These are phyloP conservation scores for Oceanites oceanicus DNA, from an alignment of 2,113 vertebrate species.

Conservation along the genomic window DNA sequence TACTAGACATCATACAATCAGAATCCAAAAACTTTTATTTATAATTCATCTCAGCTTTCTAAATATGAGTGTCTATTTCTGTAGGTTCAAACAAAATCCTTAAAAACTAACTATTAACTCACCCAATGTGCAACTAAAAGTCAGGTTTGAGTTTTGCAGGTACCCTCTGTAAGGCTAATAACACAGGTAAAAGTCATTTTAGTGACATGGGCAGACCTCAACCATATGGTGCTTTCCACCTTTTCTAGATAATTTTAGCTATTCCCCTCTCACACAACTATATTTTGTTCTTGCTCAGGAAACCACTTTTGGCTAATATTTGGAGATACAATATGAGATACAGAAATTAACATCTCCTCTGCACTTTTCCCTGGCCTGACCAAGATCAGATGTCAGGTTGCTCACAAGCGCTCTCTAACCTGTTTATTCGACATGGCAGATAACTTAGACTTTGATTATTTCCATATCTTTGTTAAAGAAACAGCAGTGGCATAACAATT, in stretches of 20 bases:
- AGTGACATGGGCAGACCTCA: not conserved
- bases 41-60: not conserved
- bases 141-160: not conserved
- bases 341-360: not conserved
- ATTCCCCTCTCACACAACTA: not conserved
- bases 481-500: not conserved
- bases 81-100: not conserved
- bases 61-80: not conserved
- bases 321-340: not conserved
- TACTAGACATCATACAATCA: not conserved
- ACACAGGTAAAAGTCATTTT: not conserved
- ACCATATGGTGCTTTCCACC: not conserved
- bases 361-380: not conserved
- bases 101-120: not conserved
- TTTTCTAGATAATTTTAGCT: not conserved
- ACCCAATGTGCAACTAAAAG: not conserved
- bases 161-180: not conserved
- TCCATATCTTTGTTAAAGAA: not conserved
- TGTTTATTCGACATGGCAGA: not conserved
- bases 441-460: not conserved
- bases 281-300: not conserved
- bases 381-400: not conserved
- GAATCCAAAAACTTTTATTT: not conserved
- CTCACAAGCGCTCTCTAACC: not conserved
- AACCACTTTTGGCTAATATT: not conserved